Evolutionary conservation across 53 echinoderm and acorn worm genomes (phyloP).

Genomic region (Holothuria leucospilota): DNA sequence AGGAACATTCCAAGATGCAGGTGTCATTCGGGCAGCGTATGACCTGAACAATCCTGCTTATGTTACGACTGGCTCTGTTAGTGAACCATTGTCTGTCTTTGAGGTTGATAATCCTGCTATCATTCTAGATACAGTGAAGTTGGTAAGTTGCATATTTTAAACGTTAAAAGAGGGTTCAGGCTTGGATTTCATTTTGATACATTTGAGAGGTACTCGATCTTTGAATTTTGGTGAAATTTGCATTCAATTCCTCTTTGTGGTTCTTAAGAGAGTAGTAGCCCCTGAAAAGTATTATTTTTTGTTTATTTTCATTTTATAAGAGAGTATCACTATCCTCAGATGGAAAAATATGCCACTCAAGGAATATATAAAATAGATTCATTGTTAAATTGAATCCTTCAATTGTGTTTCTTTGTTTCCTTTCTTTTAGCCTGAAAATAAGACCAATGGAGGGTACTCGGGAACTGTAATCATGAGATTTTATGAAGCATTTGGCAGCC

Average conservation of each 20-base stretch:
- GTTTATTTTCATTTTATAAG: too few species aligned
- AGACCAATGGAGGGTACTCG: conserved; percentile 40
- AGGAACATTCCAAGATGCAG: conserved; percentile 91
- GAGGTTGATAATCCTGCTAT: conserved; percentile 77
- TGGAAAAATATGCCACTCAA: too few species aligned
- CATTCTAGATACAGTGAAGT: conserved; percentile 85
- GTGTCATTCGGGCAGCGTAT: conserved; percentile 86
- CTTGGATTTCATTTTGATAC: too few species aligned
- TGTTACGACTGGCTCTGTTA: background rate
- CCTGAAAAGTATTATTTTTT: too few species aligned
- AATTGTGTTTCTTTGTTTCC: background rate
- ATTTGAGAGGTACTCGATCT: too few species aligned
- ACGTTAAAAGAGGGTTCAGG: too few species aligned
- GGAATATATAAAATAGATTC: too few species aligned
- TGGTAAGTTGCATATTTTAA: conserved; percentile 51
- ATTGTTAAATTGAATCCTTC: too few species aligned
- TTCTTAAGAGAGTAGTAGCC: too few species aligned
- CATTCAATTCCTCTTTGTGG: too few species aligned
- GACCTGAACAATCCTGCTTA: conserved; percentile 83
- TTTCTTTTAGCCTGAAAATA: background rate
- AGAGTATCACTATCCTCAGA: too few species aligned
- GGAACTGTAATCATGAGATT: conserved; percentile 72
- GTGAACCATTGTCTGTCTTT: conserved; percentile 49
- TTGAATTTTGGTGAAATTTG: too few species aligned
- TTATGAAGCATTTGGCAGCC: conserved; percentile 90